Percentiles rank a stretch among this genome's conserved stretches.
Evolutionary conservation across 2,888 invertebrate genomes (phyloP).

Genomic region (Harpalus rubripes): DNA sequence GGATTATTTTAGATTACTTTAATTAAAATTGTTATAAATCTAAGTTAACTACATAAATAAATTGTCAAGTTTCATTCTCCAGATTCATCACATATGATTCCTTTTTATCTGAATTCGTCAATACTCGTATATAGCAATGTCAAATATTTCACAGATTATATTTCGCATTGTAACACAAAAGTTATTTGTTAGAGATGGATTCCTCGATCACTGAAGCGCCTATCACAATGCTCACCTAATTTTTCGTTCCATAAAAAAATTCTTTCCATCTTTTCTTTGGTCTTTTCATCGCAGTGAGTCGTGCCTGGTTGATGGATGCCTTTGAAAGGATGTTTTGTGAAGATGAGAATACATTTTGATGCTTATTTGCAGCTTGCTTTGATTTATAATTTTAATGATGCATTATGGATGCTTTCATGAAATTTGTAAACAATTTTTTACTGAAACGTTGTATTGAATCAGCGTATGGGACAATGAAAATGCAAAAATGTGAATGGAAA

Average conservation of each 20-base stretch:
- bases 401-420: neutral
- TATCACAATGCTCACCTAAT: slow-evolving; percentile 52
- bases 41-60: no score
- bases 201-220: slow-evolving; percentile 13
- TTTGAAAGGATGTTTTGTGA: slow-evolving; percentile 31
- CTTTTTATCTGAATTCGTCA: neutral
- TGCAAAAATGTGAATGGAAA: neutral
- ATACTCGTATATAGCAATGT: neutral
- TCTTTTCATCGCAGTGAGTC: slow-evolving; percentile 35
- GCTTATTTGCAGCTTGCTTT: slow-evolving; percentile 8
- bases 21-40: no score
- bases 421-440: neutral
- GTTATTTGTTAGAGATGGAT: slow-evolving; percentile 48
- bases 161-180: slow-evolving; percentile 55
- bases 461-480: neutral
- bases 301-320: slow-evolving; percentile 25
- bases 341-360: slow-evolving; percentile 37
- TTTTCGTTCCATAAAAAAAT: slow-evolving; percentile 61
- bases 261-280: slow-evolving; percentile 43
- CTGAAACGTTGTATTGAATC: no score
- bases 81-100: neutral
- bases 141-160: slow-evolving; percentile 65
- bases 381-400: slow-evolving; percentile 43
- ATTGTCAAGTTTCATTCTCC: no score
- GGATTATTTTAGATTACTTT: no score